These are phyloP conservation scores for Sinella curviseta DNA, from an alignment of 1,140 invertebrate species.

Conservation along the genomic window DNA sequence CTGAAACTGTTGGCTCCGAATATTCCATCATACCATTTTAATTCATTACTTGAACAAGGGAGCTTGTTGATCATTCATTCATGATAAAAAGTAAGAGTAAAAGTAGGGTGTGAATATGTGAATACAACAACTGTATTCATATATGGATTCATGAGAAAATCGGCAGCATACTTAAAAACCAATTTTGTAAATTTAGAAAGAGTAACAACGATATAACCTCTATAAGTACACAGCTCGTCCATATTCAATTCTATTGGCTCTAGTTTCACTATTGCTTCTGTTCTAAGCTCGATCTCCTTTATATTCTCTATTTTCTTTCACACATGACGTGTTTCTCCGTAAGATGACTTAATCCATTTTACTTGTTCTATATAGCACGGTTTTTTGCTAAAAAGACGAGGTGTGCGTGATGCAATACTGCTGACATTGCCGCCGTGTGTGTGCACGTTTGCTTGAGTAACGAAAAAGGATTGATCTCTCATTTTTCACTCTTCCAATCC, in stretches of 20 bases:
- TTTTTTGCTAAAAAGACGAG: background rate
- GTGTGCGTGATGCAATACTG: background rate
- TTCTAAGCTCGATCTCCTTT: too few relatives aligned
- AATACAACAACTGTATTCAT: background rate
- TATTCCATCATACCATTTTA: background rate
- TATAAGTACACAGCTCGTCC: background rate
- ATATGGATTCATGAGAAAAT: constrained; percentile 3
- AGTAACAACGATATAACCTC: background rate
- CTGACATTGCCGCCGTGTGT: background rate
- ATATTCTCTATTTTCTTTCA: background rate
- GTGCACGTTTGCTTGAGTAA: background rate
- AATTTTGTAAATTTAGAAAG: background rate
- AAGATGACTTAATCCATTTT: constrained; percentile 15
- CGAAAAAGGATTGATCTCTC: constrained; percentile 12
- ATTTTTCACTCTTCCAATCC: background rate
- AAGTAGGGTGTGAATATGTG: background rate
- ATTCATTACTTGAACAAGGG: background rate
- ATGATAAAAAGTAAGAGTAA: background rate
- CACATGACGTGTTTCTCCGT: background rate
- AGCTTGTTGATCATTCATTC: constrained; percentile 18
- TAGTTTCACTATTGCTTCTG: too few relatives aligned
- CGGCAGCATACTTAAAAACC: background rate
- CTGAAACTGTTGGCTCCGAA: background rate
- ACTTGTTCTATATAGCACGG: too few relatives aligned
- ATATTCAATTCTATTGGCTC: too few relatives aligned